A percentile compares a stretch with the other conserved stretches of the same genome.
Evolutionary conservation across 2,113 vertebrate species (phyloP).

Genomic region (Gymnobelideus leadbeateri): DNA sequence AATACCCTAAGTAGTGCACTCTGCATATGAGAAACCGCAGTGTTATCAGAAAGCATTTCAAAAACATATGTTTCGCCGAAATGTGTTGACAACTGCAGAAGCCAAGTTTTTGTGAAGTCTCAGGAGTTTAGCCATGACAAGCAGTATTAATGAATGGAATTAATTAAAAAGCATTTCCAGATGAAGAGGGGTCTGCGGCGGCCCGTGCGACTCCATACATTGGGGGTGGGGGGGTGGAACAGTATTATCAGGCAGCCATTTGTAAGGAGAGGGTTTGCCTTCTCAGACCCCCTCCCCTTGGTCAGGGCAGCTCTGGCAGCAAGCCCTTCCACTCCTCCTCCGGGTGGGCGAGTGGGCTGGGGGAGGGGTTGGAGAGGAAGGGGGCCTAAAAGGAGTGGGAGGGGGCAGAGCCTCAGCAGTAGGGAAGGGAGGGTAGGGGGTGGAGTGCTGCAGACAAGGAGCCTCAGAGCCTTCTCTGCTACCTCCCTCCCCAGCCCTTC

Average conservation of each 20-base stretch:
- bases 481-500: not conserved
- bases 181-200: constrained; percentile 81
- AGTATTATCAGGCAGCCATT: constrained; percentile 73
- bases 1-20: constrained; percentile 83
- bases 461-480: not conserved
- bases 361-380: not conserved
- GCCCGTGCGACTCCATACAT: not conserved
- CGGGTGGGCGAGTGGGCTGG: not conserved
- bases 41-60: constrained; percentile 79
- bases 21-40: constrained; percentile 76
- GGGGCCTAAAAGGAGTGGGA: not conserved
- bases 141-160: constrained; percentile 86
- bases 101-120: constrained; percentile 84
- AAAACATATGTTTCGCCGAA: constrained; percentile 82
- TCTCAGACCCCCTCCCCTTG: not conserved
- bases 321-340: not conserved
- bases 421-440: not conserved
- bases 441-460: not conserved
- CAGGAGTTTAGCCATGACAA: constrained; percentile 85
- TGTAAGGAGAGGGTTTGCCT: constrained; percentile 75
- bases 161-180: constrained; percentile 88
- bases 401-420: not conserved
- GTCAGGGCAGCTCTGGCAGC: not conserved
- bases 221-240: not conserved
- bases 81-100: constrained; percentile 85